These are phyloP conservation scores for Schizotus pectinicornis DNA, from an alignment of 2,888 invertebrate species.

Conservation along the genomic window DNA sequence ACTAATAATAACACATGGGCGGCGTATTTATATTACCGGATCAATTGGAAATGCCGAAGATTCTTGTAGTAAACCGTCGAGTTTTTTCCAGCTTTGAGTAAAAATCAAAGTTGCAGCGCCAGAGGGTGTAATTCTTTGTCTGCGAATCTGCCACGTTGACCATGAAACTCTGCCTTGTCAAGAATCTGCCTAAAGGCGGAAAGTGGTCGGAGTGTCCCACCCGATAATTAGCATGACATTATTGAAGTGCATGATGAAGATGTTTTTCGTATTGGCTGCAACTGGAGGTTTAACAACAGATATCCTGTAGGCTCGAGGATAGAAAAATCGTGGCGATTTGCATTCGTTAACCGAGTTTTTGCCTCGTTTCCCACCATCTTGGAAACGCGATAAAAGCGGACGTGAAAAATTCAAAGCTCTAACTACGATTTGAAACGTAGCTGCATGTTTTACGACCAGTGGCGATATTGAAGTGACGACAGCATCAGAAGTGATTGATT, in stretches of 20 bases:
- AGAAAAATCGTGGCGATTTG: constrained; percentile 18
- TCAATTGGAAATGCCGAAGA: too few species aligned
- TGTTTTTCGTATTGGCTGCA: constrained; percentile 16
- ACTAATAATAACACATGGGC: constrained; percentile 1
- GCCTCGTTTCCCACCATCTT: too few species aligned
- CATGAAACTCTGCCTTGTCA: constrained; percentile 15
- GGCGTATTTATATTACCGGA: too few species aligned
- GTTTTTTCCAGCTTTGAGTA: background rate
- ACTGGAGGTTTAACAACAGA: constrained; percentile 8
- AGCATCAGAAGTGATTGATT: too few species aligned
- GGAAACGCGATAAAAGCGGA: too few species aligned
- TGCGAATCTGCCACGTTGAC: constrained; percentile 4
- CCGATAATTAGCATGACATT: constrained; percentile 22
- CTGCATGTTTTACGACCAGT: too few species aligned
- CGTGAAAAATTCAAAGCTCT: too few species aligned
- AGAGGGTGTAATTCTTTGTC: background rate
- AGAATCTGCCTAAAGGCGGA: constrained; percentile 19
- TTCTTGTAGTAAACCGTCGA: too few species aligned
- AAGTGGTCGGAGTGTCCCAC: constrained; percentile 5
- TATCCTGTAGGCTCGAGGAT: constrained; percentile 12
- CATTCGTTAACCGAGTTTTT: constrained; percentile 13
- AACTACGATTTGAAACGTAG: too few species aligned
- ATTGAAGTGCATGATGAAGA: constrained; percentile 13
- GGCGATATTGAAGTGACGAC: too few species aligned
- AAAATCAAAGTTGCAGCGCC: background rate